Evolutionary conservation across 2,113 vertebrate species (phyloP), one percentile per base, ranked within the genome.

Genomic region (Halichoerus grypus): DNA sequence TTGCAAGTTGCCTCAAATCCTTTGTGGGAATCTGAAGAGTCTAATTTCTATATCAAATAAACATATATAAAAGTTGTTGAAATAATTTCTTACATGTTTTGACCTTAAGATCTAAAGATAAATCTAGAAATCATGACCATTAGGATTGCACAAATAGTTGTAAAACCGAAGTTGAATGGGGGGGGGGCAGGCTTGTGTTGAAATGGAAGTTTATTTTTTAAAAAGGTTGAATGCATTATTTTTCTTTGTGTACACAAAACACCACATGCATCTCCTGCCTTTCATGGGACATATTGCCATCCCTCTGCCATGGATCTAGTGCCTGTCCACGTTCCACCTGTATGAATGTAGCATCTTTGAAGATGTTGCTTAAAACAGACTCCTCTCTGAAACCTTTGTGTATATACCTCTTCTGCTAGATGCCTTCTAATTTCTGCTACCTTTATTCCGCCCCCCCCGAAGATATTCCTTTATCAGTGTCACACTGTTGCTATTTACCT

Each of bases 41-140:
- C 16, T 74, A 63, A 72, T 85, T 90, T 96, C n/a, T 63, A n/a
- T n/a, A 71, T 91, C 95, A 92, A 92, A 59, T 83, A 82, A 94
- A 94, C 91, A 93, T 81, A 21, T 33, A 5, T 77, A 96, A 53
- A 46, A 74, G 16, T 57, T 26, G 18, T 63, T 94, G 69, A 89
- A 77, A 79, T 94, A 69, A 94, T 79, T 72, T 82, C 28, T 91
- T 89, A 12, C n/a, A 14, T 92, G 49, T 49, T 93, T 96, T 81
- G 33, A 84, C 67, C 22, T 82, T 85, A 65, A 95, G 46, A 63
- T 72, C 65, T 63, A 46, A 94, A 86, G 71, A 89, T 67, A 71
- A 86, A 55, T 88, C 28, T 81, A 51, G 67, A 93, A 86, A 63
- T 31, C 7, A 72, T 15, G n/a, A 42, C 31, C n/a, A 26, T 59